Evolutionary conservation across 2,113 vertebrate species (phyloP), one percentile per base, ranked within the genome.

Genomic region (Pica pica): DNA sequence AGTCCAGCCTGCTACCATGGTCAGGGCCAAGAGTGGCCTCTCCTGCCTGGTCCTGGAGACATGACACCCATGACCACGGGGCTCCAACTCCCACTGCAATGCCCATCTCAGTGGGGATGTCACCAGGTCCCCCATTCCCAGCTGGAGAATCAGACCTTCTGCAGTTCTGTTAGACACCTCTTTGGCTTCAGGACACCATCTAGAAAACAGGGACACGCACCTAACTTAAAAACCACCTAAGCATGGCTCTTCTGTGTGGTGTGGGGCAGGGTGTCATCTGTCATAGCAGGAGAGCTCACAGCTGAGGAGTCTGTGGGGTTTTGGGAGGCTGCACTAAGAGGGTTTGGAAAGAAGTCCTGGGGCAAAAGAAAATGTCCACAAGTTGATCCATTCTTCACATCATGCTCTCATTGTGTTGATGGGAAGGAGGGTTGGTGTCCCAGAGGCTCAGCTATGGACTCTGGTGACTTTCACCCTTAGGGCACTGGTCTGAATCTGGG

Each of bases 31-130:
- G 52, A 15, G 10, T 6, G 18, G 4, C 27, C 27, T 60, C 64
- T 67, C 39, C 60, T 56, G 33, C 22, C 47, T 42, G 22, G 31
- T 21, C 49, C 55, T 65, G 17, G 41, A 17, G 41, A 31, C 15
- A 10, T 1, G 2, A 8, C 6, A 3, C n/a, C 28, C 8, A 1
- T n/a, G 33, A 5, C 37, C 1, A 2, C 3, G 2, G 18, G 65
- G n/a, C 44, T 78, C 68, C 28, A 61, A 5, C 17, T 74, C 80
- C 46, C 27, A 63, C 42, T 3, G 2, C 39, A 87, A 37, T 10
- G 8, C 37, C 19, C 33, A 7, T 35, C 20, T 37, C 30, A 11
- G 26, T 46, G 26, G 37, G 10, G 20, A 23, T 3, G 4, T 8
- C 31, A 44, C 28, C 33, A 64, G 39, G 19, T 10, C 3, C 16